These are phyloP conservation scores for Strix uralensis DNA, from an alignment of 2,113 vertebrate species.

Conservation along the genomic window DNA sequence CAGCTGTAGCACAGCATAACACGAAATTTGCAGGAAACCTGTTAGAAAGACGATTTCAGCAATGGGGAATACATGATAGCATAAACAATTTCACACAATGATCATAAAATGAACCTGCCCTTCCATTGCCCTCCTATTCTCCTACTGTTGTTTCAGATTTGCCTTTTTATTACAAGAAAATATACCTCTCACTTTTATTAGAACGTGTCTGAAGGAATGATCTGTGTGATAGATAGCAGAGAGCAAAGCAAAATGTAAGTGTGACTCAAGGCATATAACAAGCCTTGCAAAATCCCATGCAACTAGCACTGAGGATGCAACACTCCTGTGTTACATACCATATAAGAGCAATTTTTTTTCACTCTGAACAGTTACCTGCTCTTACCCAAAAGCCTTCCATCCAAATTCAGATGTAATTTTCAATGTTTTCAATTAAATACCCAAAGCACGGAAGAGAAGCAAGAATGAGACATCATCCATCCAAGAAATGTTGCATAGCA, in stretches of 20 bases:
- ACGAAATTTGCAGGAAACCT: conserved; percentile 40
- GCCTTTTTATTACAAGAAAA: conserved; percentile 19
- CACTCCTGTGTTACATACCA: background rate
- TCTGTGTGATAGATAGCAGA: background rate
- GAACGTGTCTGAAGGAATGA: background rate
- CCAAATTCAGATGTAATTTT: background rate
- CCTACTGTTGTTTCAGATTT: conserved; percentile 23
- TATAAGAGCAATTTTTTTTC: background rate
- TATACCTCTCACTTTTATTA: background rate
- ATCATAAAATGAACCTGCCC: conserved; percentile 55
- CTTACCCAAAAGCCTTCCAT: background rate
- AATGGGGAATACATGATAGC: conserved; percentile 23
- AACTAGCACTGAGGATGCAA: background rate
- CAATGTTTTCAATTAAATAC: background rate
- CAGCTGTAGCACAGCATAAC: conserved; percentile 42
- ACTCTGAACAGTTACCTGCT: background rate
- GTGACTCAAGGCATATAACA: background rate
- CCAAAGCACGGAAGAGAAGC: background rate
- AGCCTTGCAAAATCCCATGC: background rate
- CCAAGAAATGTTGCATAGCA: background rate
- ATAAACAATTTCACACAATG: conserved; percentile 48
- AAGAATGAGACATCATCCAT: background rate
- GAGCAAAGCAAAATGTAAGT: background rate
- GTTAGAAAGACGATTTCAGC: conserved; percentile 19
- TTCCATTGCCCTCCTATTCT: conserved; percentile 40